These are phyloP conservation scores for Dipodomys merriami DNA, from an alignment of 2,113 vertebrate species.

Conservation along the genomic window DNA sequence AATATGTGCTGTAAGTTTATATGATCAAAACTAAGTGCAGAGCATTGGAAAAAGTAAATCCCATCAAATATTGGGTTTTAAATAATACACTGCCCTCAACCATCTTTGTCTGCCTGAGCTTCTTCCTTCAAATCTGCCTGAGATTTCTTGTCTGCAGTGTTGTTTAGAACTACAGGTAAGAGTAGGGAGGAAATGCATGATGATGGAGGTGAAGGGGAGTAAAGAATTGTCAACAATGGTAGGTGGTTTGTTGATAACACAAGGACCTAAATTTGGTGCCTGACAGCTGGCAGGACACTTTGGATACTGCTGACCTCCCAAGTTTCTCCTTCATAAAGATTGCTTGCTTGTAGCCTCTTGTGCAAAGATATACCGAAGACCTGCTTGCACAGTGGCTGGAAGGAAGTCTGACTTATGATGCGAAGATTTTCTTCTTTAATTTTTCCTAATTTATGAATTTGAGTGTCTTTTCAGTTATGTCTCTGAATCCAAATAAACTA, in stretches of 20 bases:
- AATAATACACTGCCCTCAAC: background rate
- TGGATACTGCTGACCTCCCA: background rate
- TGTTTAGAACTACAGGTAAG: background rate
- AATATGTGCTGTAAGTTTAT: background rate
- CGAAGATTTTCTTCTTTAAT: background rate
- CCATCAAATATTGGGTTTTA: background rate
- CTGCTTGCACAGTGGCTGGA: background rate
- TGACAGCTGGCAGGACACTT: background rate
- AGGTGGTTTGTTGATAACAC: background rate
- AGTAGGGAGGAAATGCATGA: background rate
- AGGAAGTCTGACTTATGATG: background rate
- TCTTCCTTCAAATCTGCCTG: background rate
- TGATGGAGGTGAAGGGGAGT: background rate
- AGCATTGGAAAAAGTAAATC: background rate
- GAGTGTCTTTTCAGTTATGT: background rate
- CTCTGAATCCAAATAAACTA: background rate
- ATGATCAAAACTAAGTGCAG: background rate
- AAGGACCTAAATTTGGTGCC: too few species aligned
- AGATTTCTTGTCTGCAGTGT: background rate
- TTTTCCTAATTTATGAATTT: background rate
- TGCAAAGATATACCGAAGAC: background rate
- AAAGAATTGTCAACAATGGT: background rate
- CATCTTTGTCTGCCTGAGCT: background rate
- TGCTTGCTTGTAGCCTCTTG: accelerated
- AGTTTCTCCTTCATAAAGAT: background rate